Evolutionary conservation across 2,113 vertebrate genomes (phyloP).

Genomic region (Piaya cayana): DNA sequence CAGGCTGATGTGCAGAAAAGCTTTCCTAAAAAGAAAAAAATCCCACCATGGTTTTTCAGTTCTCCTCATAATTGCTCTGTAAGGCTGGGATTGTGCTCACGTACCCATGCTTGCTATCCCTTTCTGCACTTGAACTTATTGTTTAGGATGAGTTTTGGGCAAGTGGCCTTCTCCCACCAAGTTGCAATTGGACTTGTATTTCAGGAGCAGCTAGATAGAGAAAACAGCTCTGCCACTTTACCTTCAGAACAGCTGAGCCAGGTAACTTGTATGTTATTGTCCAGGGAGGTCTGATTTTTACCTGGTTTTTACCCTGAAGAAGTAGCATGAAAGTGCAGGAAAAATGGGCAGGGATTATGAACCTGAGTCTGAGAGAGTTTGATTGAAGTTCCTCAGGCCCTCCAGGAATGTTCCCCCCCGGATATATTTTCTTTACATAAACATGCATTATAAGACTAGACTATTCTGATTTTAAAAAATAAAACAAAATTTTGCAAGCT

Average conservation of each 20-base stretch:
- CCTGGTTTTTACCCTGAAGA: background rate
- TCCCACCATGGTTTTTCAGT: background rate
- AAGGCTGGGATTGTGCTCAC: background rate
- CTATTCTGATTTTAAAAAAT: background rate
- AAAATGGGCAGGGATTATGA: background rate
- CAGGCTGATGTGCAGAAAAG: background rate
- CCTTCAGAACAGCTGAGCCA: background rate
- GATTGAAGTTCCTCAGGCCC: background rate
- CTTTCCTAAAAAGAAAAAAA: background rate
- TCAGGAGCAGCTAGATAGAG: background rate
- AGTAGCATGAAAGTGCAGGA: background rate
- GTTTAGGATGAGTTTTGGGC: background rate
- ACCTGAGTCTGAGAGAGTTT: background rate
- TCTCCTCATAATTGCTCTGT: accelerated
- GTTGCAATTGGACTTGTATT: background rate
- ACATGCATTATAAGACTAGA: background rate
- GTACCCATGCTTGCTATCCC: background rate
- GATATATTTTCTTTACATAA: background rate
- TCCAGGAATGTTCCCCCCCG: background rate
- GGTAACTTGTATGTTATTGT: background rate
- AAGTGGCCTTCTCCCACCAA: background rate
- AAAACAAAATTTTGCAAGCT: background rate
- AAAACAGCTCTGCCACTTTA: background rate
- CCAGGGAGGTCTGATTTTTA: background rate
- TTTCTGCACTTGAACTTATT: background rate